phyloP scores from a whole-genome alignment of 64 coral and sea anemone genomes.

The Astreopora myriophthalma region DNA sequence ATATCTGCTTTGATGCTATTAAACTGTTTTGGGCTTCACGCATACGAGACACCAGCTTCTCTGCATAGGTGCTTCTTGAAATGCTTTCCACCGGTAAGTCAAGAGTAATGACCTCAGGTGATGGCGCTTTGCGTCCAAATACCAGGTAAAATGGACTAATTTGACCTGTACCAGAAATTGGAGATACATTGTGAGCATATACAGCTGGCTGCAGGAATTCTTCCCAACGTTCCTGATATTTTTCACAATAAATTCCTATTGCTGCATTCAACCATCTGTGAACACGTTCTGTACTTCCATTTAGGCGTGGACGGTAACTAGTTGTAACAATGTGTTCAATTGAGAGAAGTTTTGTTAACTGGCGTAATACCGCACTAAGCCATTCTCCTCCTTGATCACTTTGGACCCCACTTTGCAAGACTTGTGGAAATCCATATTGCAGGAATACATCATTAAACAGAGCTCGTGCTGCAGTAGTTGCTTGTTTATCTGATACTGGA shows the following conservation, averaged over 20 bases:
- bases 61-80: background rate
- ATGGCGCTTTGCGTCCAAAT: background rate
- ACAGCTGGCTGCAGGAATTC: slow-evolving; percentile 40
- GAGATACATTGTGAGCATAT: slow-evolving; percentile 31
- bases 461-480: slow-evolving; percentile 15
- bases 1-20: slow-evolving; percentile 2
- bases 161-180: background rate
- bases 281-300: slow-evolving; percentile 23
- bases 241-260: slow-evolving; percentile 50
- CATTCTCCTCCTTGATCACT: background rate
- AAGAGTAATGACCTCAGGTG: no score
- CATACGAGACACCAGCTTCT: background rate
- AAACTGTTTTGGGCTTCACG: slow-evolving; percentile 7
- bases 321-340: background rate
- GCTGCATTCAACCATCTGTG: slow-evolving; percentile 43
- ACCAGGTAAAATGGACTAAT: background rate
- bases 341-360: no score
- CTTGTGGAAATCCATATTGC: background rate
- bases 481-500: slow-evolving; percentile 22
- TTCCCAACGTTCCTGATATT: slow-evolving; percentile 40
- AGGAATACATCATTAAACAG: slow-evolving; percentile 27
- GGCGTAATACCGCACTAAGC: background rate
- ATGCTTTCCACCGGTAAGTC: no score
- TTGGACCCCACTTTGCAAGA: no score
- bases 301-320: slow-evolving; percentile 25